phyloP scores from a whole-genome alignment of 2,797 vertebrate genomes.

The Geotrypetes seraphini region DNA sequence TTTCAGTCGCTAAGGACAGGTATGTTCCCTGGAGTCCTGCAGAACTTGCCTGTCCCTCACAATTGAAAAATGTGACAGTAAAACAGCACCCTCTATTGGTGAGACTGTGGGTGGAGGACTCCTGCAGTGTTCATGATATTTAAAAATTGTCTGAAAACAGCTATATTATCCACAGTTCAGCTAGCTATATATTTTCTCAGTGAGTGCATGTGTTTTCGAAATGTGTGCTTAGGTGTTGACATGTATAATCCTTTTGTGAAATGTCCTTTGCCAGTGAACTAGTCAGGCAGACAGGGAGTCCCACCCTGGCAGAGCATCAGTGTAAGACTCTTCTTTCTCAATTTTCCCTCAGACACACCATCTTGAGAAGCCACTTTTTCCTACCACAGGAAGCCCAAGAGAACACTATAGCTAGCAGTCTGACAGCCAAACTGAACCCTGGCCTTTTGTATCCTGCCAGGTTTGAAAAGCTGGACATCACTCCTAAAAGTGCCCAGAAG shows the following conservation, averaged over 20 bases:
- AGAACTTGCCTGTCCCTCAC: too few species aligned
- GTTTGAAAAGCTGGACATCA: conserved; percentile 99
- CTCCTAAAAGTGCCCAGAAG: conserved; percentile 99
- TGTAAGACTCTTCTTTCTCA: conserved; percentile 99
- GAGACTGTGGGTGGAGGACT: too few species aligned
- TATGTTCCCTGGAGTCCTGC: too few species aligned
- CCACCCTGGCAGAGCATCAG: conserved; percentile 91
- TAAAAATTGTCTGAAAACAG: not conserved
- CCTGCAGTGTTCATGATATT: too few species aligned
- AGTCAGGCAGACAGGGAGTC: conserved; percentile 81
- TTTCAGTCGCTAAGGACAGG: too few species aligned
- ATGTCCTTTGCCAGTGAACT: conserved; percentile 61
- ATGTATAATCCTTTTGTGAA: too few species aligned
- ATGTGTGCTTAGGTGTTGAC: not conserved
- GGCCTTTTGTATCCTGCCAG: conserved; percentile 99
- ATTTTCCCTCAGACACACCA: conserved; percentile 99
- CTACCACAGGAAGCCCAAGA: conserved; percentile 99
- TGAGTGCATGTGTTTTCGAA: conserved; percentile 2
- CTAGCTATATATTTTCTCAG: conserved; percentile 1
- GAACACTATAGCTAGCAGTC: conserved; percentile 99
- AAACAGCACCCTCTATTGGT: too few species aligned
- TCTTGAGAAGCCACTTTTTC: conserved; percentile 99
- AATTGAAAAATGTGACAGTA: too few species aligned
- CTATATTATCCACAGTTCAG: not conserved
- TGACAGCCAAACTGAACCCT: conserved; percentile 99